A percentile compares a stretch with the other conserved stretches of the same genome.
Evolutionary conservation across 2,888 invertebrate genomes (phyloP).

Genomic region (Napeogenes sylphis): DNA sequence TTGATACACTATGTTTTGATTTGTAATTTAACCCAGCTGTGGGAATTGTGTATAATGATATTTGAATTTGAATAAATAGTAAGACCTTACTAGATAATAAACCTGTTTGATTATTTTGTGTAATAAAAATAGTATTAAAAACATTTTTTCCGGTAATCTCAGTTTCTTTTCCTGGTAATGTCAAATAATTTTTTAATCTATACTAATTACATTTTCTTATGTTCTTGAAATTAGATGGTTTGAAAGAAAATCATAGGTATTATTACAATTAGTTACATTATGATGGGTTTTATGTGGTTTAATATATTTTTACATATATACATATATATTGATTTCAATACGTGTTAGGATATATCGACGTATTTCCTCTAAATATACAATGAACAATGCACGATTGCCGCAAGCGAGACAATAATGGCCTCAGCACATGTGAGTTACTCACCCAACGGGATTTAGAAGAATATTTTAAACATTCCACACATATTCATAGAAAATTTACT

Average conservation of each 20-base stretch:
- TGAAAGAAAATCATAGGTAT: not conserved
- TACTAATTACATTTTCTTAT: no score
- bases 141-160: no score
- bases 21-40: no score
- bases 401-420: constrained; percentile 50
- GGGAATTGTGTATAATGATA: no score
- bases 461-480: constrained; percentile 22
- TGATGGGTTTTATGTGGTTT: not conserved
- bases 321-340: constrained; percentile 11
- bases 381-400: constrained; percentile 64
- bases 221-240: no score
- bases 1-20: not conserved
- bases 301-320: not conserved
- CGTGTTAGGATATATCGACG: constrained; percentile 17
- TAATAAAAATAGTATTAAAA: no score
- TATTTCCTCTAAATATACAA: constrained; percentile 50
- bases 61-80: no score
- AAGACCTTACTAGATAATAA: no score
- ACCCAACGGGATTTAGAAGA: constrained; percentile 38
- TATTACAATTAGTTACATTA: not conserved
- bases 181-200: no score
- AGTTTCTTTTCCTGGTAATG: no score
- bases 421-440: constrained; percentile 44
- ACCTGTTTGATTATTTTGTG: no score
- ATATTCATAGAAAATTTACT: not conserved